Percentiles rank a stretch among this genome's conserved stretches.
Evolutionary conservation across 2,113 vertebrate species (phyloP).

Genomic region (Festucalex cinctus): DNA sequence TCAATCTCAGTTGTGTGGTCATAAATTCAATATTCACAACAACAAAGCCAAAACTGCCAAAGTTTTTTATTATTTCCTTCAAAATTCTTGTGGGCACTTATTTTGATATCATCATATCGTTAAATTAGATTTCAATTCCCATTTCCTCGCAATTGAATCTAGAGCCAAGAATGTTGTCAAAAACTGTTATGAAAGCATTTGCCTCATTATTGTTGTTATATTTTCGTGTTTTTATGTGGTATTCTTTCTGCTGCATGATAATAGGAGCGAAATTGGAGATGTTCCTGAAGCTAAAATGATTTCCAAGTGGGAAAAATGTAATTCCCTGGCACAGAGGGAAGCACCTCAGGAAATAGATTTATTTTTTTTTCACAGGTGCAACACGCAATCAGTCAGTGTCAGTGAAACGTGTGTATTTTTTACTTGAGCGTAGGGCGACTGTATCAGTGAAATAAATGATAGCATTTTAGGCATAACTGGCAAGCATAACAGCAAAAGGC

Average conservation of each 20-base stretch:
- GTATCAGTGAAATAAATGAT: not conserved
- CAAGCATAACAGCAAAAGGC: conserved; percentile 7
- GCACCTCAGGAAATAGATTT: not conserved
- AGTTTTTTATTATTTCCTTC: not conserved
- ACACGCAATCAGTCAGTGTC: conserved; percentile 3
- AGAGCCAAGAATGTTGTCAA: not conserved
- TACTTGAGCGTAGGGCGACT: not conserved
- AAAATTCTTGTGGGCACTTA: not conserved
- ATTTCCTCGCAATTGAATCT: not conserved
- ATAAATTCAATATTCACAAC: not conserved
- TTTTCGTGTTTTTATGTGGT: not conserved
- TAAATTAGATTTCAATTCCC: not conserved
- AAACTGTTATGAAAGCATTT: not conserved
- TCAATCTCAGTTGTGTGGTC: not conserved
- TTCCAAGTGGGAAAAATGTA: not conserved
- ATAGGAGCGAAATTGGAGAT: not conserved
- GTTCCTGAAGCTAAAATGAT: not conserved
- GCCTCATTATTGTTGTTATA: not conserved
- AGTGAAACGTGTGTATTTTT: not conserved
- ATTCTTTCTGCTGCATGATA: not conserved
- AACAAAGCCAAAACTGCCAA: not conserved
- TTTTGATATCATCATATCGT: not conserved
- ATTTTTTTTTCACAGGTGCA: not conserved
- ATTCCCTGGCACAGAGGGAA: not conserved
- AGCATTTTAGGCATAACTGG: conserved; percentile 10